Percentiles rank a stretch among this genome's conserved stretches.
These are phyloP conservation scores for Poeciliopsis turneri DNA, from an alignment of 2,797 vertebrate genomes.

Conservation along the genomic window DNA sequence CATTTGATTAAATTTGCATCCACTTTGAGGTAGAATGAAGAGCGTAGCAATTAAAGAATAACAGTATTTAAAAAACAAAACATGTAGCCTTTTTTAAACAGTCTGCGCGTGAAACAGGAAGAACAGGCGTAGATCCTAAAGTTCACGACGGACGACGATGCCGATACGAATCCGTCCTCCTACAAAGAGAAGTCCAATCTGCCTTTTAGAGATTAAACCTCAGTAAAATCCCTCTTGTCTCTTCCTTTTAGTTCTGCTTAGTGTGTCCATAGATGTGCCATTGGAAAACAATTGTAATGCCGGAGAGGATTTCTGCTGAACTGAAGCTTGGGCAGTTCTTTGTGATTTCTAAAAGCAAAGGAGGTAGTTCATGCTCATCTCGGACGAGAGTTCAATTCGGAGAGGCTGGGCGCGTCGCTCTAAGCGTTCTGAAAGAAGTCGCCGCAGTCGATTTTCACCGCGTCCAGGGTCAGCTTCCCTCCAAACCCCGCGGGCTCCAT, in stretches of 20 bases:
- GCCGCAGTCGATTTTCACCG: conserved; percentile 82
- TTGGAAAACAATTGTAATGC: conserved; percentile 57
- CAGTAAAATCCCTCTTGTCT: background rate
- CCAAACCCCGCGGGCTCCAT: conserved; percentile 30
- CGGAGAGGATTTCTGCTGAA: conserved; percentile 26
- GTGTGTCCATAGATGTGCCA: conserved; percentile 26
- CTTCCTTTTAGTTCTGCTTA: conserved; percentile 22
- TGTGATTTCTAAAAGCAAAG: conserved; percentile 17
- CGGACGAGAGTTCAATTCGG: background rate
- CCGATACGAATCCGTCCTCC: background rate
- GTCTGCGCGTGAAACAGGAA: background rate
- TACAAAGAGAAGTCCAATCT: background rate
- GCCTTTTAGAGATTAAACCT: background rate
- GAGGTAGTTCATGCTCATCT: conserved; percentile 58
- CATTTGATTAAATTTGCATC: background rate
- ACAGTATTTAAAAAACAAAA: background rate
- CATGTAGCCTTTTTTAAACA: background rate
- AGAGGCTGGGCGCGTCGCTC: background rate
- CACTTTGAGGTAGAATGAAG: conserved; percentile 35
- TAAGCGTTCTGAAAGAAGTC: conserved; percentile 59
- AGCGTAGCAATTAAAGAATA: background rate
- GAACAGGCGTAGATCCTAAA: conserved; percentile 4
- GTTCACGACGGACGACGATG: background rate
- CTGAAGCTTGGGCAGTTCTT: conserved; percentile 14
- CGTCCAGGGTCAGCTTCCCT: conserved; percentile 86